These are phyloP conservation scores for Apamea anceps DNA, from an alignment of 2,888 invertebrate genomes.

Conservation along the genomic window DNA sequence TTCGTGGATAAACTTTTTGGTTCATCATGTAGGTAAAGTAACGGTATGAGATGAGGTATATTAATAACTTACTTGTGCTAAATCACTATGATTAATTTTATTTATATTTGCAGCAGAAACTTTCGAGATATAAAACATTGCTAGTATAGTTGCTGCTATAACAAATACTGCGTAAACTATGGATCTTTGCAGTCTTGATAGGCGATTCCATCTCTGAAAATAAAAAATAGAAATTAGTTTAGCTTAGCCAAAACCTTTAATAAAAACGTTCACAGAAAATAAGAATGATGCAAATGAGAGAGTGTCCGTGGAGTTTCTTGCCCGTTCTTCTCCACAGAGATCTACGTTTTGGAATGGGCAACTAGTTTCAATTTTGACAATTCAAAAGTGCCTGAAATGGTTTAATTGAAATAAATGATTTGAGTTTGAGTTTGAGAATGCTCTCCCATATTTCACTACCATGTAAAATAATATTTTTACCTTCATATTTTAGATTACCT, in stretches of 20 bases:
- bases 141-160: slow-evolving; percentile 90
- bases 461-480: not conserved
- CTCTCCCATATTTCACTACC: not conserved
- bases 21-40: not conserved
- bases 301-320: too few species aligned
- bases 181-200: slow-evolving; percentile 95
- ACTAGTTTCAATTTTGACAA: too few species aligned
- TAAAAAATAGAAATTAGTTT: not conserved
- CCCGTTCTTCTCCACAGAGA: too few species aligned
- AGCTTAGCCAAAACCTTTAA: not conserved
- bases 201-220: slow-evolving; percentile 95
- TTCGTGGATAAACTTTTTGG: not conserved
- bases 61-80: slow-evolving; percentile 72
- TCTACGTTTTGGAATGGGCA: too few species aligned
- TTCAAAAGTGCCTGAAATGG: too few species aligned
- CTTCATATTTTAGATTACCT: not conserved
- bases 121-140: slow-evolving; percentile 89
- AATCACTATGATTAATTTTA: slow-evolving; percentile 73
- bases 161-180: slow-evolving; percentile 92
- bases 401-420: too few species aligned
- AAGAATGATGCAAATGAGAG: too few species aligned
- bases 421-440: too few species aligned
- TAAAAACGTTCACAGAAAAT: not conserved
- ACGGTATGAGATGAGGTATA: not conserved
- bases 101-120: slow-evolving; percentile 70